Evolutionary conservation across 2,113 vertebrate genomes (phyloP).

Genomic region (Spea bombifrons): DNA sequence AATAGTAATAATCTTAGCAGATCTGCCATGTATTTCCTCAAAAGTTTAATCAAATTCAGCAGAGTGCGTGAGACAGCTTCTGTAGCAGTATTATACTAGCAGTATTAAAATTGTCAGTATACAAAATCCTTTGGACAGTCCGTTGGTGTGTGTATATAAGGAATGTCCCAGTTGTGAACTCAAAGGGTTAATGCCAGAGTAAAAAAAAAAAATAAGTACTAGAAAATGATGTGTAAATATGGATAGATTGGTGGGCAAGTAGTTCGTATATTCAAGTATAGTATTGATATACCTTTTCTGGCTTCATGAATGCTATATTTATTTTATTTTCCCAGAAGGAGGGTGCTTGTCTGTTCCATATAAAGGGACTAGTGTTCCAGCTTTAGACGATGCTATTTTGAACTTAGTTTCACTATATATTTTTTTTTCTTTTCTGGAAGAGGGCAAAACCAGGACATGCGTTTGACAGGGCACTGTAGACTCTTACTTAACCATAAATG

Average conservation of each 20-base stretch:
- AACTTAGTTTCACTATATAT: not conserved
- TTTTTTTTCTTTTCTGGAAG: not conserved
- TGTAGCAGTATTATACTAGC: too few species aligned
- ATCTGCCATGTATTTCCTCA: too few species aligned
- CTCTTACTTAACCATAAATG: not conserved
- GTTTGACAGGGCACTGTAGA: not conserved
- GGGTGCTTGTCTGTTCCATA: not conserved
- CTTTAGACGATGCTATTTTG: not conserved
- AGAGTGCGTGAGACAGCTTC: too few species aligned
- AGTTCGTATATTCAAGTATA: not conserved
- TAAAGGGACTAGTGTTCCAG: conserved; percentile 1
- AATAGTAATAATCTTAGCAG: too few species aligned
- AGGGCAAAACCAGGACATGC: not conserved
- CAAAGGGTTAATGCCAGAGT: too few species aligned
- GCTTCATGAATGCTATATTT: conserved; percentile 2
- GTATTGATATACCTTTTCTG: not conserved
- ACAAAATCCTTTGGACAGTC: too few species aligned
- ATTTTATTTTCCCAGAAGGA: conserved; percentile 19
- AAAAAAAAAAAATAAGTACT: too few species aligned
- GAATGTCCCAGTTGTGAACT: too few species aligned
- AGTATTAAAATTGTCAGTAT: too few species aligned
- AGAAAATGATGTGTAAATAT: not conserved
- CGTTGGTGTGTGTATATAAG: too few species aligned
- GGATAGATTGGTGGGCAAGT: not conserved
- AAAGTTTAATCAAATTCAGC: too few species aligned